phyloP scores from a whole-genome alignment of 2,797 vertebrate genomes.

The Periparus ater region DNA sequence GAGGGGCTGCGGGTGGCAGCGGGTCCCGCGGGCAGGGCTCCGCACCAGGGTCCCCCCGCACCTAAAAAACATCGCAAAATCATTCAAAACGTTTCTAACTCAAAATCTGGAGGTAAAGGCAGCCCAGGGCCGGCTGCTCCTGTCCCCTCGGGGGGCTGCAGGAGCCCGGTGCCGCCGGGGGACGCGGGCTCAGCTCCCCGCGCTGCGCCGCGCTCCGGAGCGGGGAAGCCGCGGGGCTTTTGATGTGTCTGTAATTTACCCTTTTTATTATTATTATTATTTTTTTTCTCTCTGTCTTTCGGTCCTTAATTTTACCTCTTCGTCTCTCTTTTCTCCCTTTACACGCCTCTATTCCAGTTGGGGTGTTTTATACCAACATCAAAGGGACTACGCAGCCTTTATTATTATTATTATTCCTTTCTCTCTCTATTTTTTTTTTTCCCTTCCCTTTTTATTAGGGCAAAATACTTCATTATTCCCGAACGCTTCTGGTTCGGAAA shows the following conservation, averaged over 20 bases:
- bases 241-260: neutral
- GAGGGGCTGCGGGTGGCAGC: neutral
- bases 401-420: neutral
- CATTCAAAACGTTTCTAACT: accelerated
- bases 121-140: neutral
- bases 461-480: slow-evolving; percentile 34
- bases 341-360: neutral
- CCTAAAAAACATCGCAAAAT: accelerated
- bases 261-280: neutral
- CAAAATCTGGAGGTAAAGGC: accelerated
- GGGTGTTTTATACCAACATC: slow-evolving; percentile 41
- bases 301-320: neutral
- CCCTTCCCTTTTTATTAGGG: neutral
- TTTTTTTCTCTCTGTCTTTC: neutral
- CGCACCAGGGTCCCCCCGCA: neutral
- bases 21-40: neutral
- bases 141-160: neutral
- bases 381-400: slow-evolving; percentile 4
- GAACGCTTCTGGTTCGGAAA: slow-evolving; percentile 21
- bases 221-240: neutral
- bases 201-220: neutral
- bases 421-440: too few species aligned
- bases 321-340: neutral
- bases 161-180: neutral
- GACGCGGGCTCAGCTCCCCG: neutral